Conservation (phyloP, 92 coral and sea anemone species). For the Ricordea florida region DNA sequence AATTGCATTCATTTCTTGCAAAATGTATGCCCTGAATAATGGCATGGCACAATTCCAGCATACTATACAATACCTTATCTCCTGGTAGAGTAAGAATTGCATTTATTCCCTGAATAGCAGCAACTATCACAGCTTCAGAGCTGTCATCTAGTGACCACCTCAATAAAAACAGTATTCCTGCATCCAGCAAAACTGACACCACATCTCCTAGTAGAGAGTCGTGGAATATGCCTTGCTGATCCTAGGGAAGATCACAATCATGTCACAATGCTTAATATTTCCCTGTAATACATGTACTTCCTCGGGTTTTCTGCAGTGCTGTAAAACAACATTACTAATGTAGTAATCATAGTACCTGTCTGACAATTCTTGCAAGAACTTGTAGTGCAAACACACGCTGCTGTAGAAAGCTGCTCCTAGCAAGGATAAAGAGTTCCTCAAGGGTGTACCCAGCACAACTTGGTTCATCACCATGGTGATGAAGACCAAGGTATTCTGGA, state of each 20-base stretch:
- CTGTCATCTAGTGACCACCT: slow-evolving; percentile 97
- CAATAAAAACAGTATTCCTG: slow-evolving; percentile 87
- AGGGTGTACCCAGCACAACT: slow-evolving; percentile 90
- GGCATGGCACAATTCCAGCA: too few species aligned
- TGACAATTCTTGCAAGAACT: slow-evolving; percentile 81
- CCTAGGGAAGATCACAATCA: slow-evolving; percentile 37
- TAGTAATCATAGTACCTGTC: slow-evolving; percentile 60
- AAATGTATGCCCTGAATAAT: neutral
- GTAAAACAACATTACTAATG: neutral
- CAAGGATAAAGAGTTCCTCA: slow-evolving; percentile 83
- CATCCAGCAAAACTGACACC: slow-evolving; percentile 75
- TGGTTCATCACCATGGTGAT: slow-evolving; percentile 97
- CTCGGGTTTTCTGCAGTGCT: neutral
- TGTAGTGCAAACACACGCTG: slow-evolving; percentile 95
- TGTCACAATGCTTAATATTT: neutral
- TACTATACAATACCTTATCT: slow-evolving; percentile 79
- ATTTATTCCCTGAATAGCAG: slow-evolving; percentile 79
- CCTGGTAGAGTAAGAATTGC: slow-evolving; percentile 68
- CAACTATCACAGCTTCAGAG: slow-evolving; percentile 82
- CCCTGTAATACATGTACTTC: neutral
- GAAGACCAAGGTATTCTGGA: slow-evolving; percentile 91
- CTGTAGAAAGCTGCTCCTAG: slow-evolving; percentile 95
- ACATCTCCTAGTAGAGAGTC: slow-evolving; percentile 56
- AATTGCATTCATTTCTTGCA: neutral
- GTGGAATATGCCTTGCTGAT: slow-evolving; percentile 64